Evolutionary conservation across 2,113 vertebrate genomes (phyloP), one percentile per base, ranked within the genome.

Genomic region (Neopipo cinnamomea): DNA sequence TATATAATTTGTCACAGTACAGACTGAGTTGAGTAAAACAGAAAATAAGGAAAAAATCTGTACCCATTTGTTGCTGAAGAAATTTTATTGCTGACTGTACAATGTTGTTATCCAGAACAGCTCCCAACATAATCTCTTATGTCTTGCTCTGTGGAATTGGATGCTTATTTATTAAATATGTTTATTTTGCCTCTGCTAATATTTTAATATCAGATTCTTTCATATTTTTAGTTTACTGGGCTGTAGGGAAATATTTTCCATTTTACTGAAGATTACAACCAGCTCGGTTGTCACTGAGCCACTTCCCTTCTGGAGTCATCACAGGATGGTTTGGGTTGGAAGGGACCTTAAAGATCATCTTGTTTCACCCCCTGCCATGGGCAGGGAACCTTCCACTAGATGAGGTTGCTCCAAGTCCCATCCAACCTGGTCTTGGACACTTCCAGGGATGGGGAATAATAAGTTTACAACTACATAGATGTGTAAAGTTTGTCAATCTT

Each of bases 361-460:
- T 4, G 4, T 19, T 0, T 8, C 25, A 35, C 1, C 19, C 25
- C 12, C 25, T 55, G 66, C 66, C 35, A 35, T 23, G 58, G 66
- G 16, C 59, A 81, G 52, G 52, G 77, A 33, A 46, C 28, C 27
- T 81, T 1, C 10, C 68, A 3, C 14, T 17, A 1, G 20, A 8
- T 27, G 52, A 44, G 53, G 18, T 0, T n/a, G 6, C 33, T 52
- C 68, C 63, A 22, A 33, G 9, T 22, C 31, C 44, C 0, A 0
- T 31, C 46, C 76, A 81, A 0, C 52, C 61, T 67, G 85, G 23
- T 70, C 68, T 20, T 6, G 76, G 86, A 0, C 52, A 11, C 37
- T n/a, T 0, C 44, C 77, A 52, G 61, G 46, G 39, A 61, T 24
- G 33, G 61, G 52, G 61, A 27, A 2, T 5, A 25, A 6, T 10